phyloP scores from a whole-genome alignment of 2,888 invertebrate species.

The Ashinkailepas kermadecensis region DNA sequence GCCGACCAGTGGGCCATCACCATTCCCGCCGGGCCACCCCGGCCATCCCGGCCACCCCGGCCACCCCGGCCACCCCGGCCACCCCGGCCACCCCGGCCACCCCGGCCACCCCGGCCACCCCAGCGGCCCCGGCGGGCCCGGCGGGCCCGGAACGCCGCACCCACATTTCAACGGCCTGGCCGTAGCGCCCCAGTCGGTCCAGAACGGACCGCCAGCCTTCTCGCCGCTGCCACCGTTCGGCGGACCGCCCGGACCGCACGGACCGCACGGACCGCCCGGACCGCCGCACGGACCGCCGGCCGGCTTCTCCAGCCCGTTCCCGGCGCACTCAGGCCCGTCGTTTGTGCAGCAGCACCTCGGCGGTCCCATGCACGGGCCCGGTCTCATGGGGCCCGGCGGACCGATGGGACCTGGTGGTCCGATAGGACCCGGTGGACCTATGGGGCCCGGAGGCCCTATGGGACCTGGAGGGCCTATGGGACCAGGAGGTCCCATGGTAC shows the following conservation, averaged over 20 bases:
- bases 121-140: background rate
- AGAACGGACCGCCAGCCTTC: background rate
- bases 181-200: background rate
- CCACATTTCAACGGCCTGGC: slow-evolving; percentile 6
- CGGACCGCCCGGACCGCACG: background rate
- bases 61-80: too few relatives aligned
- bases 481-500: background rate
- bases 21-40: too few relatives aligned
- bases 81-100: too few relatives aligned
- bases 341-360: background rate
- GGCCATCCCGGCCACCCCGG: too few relatives aligned
- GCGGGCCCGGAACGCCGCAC: background rate
- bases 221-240: background rate
- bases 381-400: background rate
- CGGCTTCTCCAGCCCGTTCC: background rate
- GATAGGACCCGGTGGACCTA: background rate
- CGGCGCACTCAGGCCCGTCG: background rate
- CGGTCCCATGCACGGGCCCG: slow-evolving; percentile 5
- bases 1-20: background rate
- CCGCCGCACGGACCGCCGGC: background rate
- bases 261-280: background rate
- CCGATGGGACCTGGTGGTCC: background rate
- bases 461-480: background rate
- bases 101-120: too few relatives aligned
- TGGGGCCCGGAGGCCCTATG: background rate